Conservation (phyloP, 2,113 vertebrate genomes). For the Podilymbus podiceps region DNA sequence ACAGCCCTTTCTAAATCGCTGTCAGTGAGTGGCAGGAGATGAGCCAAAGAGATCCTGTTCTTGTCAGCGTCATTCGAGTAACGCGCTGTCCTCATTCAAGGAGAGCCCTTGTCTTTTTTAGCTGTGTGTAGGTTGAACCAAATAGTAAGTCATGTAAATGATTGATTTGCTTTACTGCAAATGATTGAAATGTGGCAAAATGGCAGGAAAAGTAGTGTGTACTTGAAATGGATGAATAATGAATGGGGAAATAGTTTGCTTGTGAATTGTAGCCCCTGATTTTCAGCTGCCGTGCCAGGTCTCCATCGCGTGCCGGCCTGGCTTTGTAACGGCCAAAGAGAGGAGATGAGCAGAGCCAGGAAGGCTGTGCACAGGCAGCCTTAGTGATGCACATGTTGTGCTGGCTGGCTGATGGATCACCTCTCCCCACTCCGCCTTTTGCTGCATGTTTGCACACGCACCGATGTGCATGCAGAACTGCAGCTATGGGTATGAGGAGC, state of each 20-base stretch:
- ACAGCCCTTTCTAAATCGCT: slow-evolving; percentile 38
- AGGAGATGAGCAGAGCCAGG: fast-evolving
- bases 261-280: neutral
- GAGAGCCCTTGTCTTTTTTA: slow-evolving; percentile 46
- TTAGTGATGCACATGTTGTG: fast-evolving
- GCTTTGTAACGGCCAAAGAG: neutral
- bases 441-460: neutral
- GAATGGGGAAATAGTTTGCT: neutral
- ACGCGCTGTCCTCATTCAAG: slow-evolving; percentile 44
- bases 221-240: neutral
- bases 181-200: neutral
- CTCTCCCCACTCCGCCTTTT: neutral
- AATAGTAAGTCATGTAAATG: slow-evolving; percentile 1
- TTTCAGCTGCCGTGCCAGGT: neutral
- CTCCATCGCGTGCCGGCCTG: fast-evolving
- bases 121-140: slow-evolving; percentile 27
- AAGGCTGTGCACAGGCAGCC: fast-evolving
- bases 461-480: neutral
- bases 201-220: neutral
- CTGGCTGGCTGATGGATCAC: neutral
- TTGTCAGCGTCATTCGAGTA: slow-evolving; percentile 32
- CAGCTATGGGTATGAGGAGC: neutral
- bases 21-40: slow-evolving; percentile 55
- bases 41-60: slow-evolving; percentile 56
- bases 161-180: slow-evolving; percentile 31